Conservation (phyloP, 2,113 vertebrate genomes). For the human region DNA sequence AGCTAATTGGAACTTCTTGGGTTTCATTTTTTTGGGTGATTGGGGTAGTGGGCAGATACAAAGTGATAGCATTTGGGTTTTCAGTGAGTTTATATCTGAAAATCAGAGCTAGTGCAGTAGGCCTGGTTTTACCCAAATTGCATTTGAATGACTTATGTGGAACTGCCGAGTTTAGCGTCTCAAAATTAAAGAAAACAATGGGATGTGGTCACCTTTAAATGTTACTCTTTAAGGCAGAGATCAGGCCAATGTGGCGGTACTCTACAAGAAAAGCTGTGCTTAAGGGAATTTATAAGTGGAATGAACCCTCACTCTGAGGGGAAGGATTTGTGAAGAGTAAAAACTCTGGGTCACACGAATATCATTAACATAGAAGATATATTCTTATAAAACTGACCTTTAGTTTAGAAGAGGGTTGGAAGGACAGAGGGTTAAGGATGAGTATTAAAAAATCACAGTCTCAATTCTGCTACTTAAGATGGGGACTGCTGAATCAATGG, state of each 20-base stretch:
- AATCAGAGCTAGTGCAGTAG: constrained; percentile 31
- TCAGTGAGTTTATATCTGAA: not conserved
- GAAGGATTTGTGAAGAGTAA: constrained; percentile 12
- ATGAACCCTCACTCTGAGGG: not conserved
- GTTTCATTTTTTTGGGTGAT: constrained; percentile 24
- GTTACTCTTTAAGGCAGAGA: not conserved
- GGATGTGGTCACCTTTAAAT: constrained; percentile 25
- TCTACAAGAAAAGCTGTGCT: not conserved
- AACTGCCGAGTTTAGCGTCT: not conserved
- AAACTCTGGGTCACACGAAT: not conserved
- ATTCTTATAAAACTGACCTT: not conserved
- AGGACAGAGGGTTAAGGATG: not conserved
- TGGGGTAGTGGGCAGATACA: not conserved
- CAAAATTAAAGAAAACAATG: constrained; percentile 12
- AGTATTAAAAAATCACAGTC: not conserved
- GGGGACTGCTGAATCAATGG: not conserved
- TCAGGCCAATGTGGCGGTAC: not conserved
- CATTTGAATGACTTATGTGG: not conserved
- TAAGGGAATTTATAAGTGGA: constrained; percentile 13
- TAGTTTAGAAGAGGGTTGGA: not conserved
- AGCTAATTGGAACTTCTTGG: not conserved
- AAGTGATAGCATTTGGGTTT: not conserved
- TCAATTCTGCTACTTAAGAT: not conserved
- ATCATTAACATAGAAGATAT: constrained; percentile 15
- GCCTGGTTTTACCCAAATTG: constrained; percentile 19